Percentiles rank a stretch among this genome's conserved stretches.
These are phyloP conservation scores for Meloidogyne exigua DNA, from an alignment of 1,140 invertebrate species.

Conservation along the genomic window DNA sequence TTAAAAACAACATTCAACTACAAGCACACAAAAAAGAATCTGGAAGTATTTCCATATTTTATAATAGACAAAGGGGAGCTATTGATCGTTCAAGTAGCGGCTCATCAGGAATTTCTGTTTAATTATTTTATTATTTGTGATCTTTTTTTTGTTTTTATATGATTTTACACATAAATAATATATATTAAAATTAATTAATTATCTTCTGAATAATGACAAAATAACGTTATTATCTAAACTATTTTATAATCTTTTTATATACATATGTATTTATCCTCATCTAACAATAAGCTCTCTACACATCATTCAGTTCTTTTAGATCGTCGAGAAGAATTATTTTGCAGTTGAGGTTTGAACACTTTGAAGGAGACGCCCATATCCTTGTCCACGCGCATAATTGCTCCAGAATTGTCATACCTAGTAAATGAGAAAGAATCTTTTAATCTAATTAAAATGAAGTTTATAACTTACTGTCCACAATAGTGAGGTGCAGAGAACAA, in stretches of 20 bases:
- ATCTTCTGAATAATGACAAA: too few species aligned
- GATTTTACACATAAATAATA: too few species aligned
- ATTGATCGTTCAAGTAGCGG: background rate
- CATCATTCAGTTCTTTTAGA: background rate
- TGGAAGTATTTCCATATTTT: background rate
- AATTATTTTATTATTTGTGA: background rate
- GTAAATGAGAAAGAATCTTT: too few species aligned
- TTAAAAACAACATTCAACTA: background rate
- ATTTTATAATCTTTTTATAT: too few species aligned
- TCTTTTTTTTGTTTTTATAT: background rate
- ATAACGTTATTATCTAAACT: too few species aligned
- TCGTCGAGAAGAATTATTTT: background rate
- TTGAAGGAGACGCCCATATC: background rate
- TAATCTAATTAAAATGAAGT: background rate
- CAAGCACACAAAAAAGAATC: background rate
- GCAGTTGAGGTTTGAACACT: background rate
- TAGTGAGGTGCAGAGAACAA: background rate
- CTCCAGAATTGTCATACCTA: background rate
- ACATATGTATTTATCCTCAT: too few species aligned
- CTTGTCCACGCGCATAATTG: background rate
- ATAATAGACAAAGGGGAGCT: background rate
- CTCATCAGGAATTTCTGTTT: background rate
- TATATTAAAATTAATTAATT: too few species aligned
- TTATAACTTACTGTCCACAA: background rate
- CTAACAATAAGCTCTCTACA: too few species aligned